Percentiles rank a stretch among this genome's conserved stretches.
Evolutionary conservation across 1,140 invertebrate genomes (phyloP).

Genomic region (Augochlora pura): DNA sequence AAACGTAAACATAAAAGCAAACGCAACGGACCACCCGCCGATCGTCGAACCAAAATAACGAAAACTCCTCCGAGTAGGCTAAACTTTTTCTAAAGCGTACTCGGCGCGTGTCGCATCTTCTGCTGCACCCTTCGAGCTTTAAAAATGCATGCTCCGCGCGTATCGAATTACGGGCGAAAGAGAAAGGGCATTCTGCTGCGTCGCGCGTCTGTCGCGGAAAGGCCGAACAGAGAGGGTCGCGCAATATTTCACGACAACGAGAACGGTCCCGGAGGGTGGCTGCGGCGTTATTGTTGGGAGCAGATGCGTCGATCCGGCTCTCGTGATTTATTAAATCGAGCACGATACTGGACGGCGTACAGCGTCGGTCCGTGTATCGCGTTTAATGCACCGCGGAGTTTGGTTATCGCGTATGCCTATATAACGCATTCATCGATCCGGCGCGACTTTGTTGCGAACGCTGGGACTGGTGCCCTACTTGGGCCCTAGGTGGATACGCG

Average conservation of each 20-base stretch:
- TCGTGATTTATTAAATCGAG: conserved; percentile 42
- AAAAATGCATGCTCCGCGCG: too few relatives aligned
- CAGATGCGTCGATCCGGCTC: conserved; percentile 14
- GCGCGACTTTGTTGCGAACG: conserved; percentile 47
- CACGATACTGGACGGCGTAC: background rate
- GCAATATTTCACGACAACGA: background rate
- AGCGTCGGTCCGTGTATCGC: background rate
- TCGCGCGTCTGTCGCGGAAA: too few relatives aligned
- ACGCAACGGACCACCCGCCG: too few relatives aligned
- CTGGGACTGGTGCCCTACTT: conserved; percentile 4
- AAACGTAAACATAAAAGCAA: conserved; percentile 1
- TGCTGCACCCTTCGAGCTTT: too few relatives aligned
- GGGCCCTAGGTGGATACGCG: background rate
- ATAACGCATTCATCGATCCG: conserved; percentile 34
- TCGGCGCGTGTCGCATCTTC: too few relatives aligned
- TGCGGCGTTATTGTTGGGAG: background rate
- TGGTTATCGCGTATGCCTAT: too few relatives aligned
- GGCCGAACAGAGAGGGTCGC: background rate
- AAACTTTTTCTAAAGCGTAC: too few relatives aligned
- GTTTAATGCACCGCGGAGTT: too few relatives aligned
- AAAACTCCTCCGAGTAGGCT: too few relatives aligned
- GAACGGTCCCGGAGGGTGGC: background rate
- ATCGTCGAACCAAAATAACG: too few relatives aligned
- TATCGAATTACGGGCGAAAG: too few relatives aligned
- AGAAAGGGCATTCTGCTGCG: too few relatives aligned